Conservation (phyloP, 2,797 vertebrate species). For the Pseudopleuronectes americanus region DNA sequence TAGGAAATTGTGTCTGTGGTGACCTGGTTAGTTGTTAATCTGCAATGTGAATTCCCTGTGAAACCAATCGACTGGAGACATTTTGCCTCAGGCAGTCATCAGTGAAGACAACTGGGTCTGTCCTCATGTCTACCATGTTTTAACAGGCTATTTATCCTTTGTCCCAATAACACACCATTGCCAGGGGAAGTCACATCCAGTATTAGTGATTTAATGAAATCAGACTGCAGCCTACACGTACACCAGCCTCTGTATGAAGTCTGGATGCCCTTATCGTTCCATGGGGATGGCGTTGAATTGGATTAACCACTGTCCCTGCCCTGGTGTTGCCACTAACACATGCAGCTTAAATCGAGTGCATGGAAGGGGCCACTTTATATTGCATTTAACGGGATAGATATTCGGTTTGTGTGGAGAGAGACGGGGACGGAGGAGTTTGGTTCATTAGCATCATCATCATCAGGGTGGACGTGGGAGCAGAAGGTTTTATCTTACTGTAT, state of each 20-base stretch:
- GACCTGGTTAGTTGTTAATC: conserved; percentile 81
- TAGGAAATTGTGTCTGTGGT: conserved; percentile 62
- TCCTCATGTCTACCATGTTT: conserved; percentile 80
- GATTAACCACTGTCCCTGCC: conserved; percentile 64
- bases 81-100: conserved; percentile 84
- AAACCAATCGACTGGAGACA: conserved; percentile 86
- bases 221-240: conserved; percentile 18
- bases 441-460: conserved; percentile 23
- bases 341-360: conserved; percentile 9
- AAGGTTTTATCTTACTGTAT: conserved; percentile 25
- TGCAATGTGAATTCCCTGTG: conserved; percentile 82
- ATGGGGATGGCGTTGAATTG: conserved; percentile 75
- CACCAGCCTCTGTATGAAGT: conserved; percentile 52
- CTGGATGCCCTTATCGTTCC: conserved; percentile 68
- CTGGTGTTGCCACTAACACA: conserved; percentile 59
- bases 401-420: conserved; percentile 29
- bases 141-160: conserved; percentile 68
- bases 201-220: conserved; percentile 53
- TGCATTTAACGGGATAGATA: conserved; percentile 42
- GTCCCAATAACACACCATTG: conserved; percentile 21
- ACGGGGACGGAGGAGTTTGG: conserved; percentile 7
- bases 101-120: conserved; percentile 85
- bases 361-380: conserved; percentile 34
- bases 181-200: conserved; percentile 22
- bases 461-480: conserved; percentile 24